These are phyloP conservation scores for Botia almorhae DNA, from an alignment of 2,797 vertebrate species.

Conservation along the genomic window DNA sequence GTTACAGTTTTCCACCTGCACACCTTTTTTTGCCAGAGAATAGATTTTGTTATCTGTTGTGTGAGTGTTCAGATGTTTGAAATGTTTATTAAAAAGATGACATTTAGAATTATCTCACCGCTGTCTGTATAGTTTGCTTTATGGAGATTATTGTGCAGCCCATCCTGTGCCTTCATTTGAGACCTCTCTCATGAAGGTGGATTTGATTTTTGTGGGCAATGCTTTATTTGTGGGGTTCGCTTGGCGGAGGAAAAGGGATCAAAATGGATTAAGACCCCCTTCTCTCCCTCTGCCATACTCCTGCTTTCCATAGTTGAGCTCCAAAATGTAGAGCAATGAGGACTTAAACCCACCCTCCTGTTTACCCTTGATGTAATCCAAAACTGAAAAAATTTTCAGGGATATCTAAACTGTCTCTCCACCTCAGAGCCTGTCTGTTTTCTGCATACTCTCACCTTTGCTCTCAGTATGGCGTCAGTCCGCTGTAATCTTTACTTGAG, in stretches of 20 bases:
- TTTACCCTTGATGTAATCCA: constrained; percentile 48
- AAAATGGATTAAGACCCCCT: constrained; percentile 59
- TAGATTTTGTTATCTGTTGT: constrained; percentile 45
- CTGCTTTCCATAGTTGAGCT: constrained; percentile 59
- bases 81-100: constrained; percentile 56
- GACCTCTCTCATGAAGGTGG: constrained; percentile 31
- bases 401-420: constrained; percentile 27
- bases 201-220: constrained; percentile 37
- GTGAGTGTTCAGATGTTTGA: constrained; percentile 24
- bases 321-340: constrained; percentile 71
- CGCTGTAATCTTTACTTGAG: background rate
- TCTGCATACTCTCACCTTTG: constrained; percentile 4
- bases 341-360: constrained; percentile 68
- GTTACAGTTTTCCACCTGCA: background rate
- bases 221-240: constrained; percentile 68
- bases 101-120: constrained; percentile 58
- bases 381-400: constrained; percentile 35
- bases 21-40: constrained; percentile 1
- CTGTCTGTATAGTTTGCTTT: constrained; percentile 32
- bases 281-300: constrained; percentile 28
- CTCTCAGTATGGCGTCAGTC: constrained; percentile 19
- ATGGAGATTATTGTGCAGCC: constrained; percentile 52
- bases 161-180: constrained; percentile 26
- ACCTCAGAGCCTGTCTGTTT: background rate
- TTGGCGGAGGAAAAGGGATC: constrained; percentile 63